These are phyloP conservation scores for Cryptocephalus primarius DNA, from an alignment of 2,888 invertebrate species.

Conservation along the genomic window DNA sequence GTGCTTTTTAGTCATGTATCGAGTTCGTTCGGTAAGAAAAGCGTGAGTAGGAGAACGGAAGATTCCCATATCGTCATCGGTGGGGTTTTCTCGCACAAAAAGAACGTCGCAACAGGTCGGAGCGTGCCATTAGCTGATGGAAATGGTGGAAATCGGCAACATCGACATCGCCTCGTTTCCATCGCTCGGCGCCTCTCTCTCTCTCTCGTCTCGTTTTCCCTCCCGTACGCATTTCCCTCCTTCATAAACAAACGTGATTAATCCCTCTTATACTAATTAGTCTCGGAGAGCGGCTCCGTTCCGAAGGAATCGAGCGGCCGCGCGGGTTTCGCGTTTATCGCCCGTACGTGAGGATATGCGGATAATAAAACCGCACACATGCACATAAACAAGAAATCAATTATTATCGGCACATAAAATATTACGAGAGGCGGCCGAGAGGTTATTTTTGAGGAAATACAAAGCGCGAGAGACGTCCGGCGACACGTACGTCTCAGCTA, in stretches of 20 bases:
- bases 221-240: background rate
- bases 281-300: constrained; percentile 2
- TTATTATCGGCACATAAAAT: background rate
- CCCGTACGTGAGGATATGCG: background rate
- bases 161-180: background rate
- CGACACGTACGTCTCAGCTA: no score
- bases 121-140: no score
- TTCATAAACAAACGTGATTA: background rate
- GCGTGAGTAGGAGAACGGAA: no score
- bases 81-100: no score
- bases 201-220: constrained; percentile 2
- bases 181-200: background rate
- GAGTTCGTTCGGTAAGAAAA: no score
- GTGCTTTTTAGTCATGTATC: no score
- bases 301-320: constrained; percentile 1
- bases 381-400: background rate
- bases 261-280: constrained; percentile 1
- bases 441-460: background rate
- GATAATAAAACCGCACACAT: background rate
- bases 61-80: no score
- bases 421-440: background rate
- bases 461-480: no score
- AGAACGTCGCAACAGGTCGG: no score
- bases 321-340: background rate
- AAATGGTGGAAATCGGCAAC: no score